Evolutionary conservation across 2,797 vertebrate genomes (phyloP), one percentile per base, ranked within the genome.

Genomic region (Cryptoblepharus egeriae): DNA sequence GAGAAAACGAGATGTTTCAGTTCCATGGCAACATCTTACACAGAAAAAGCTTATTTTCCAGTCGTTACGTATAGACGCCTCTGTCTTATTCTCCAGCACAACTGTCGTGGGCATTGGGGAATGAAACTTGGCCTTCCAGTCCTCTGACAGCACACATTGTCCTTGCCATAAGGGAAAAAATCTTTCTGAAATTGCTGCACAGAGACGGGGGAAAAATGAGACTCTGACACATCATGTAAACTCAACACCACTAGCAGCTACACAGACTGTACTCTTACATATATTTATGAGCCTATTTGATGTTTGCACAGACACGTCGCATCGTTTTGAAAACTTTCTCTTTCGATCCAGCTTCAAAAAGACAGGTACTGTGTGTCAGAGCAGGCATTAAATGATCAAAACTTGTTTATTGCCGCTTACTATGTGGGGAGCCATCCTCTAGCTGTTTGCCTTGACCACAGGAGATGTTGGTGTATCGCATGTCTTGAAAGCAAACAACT

Each of bases 21-120:
- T 72, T 72, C 45, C 60, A 32, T 78, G 60, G 69, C 58, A 83
- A 77, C 42, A 57, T 78, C 58, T 30, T 83, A 37, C n/a, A 67
- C 58, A 45, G 18, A 79, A 78, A 65, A 39, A 67, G 30, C 37
- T 67, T 73, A 32, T 37, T 65, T 83, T 45, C 15, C 64, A 10
- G 8, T 71, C 24, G 49, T 15, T 61, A 18, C 63, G 28, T 57
- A 32, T 30, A 73, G n/a, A 67, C 28, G 9, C 22, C 22, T 73
- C 20, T 72, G 37, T 57, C 15, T 58, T 45, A 28, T 72, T 70
- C 57, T 77, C 35, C 58, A 20, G 7, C 45, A 49, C 30, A 60
- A n/a, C 35, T 49, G 58, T 77, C 58, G 64, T 42, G 30, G n/a
- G 16, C 11, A 77, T 83, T 79, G 73, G 15, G 18, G 52, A 57